Base-by-base conservation (phyloP, 2,888 invertebrate species). In the Harmothoe impar region DNA sequence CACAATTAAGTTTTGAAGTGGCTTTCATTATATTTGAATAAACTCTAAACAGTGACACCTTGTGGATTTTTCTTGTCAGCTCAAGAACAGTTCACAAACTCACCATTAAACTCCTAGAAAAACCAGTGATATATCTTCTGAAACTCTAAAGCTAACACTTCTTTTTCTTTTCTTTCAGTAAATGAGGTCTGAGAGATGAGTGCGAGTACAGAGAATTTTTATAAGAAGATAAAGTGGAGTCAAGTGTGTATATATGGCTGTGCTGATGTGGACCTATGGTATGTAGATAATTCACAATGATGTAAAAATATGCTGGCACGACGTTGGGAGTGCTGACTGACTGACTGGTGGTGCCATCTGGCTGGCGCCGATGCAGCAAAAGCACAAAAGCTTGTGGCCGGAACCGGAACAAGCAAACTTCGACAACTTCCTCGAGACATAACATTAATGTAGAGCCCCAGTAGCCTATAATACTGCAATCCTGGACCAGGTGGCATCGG, bases 271-370 rank as follows among this genome's bases (percentile, higher is more conserved):
- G 84, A 43, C 84, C 43, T 84, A 51, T 35, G 84, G 84, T 35
- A 84, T 84, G 86, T 86, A 86, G 52, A 86, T 86, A 86, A 54
- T 86, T 86, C 86, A 81, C 81, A 81, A 81, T 81, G 35, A 81
- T 81, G 81, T 81, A 81, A 81, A 72, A 43, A 81, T 81, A 81
- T 81, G 81, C 43, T 81, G 81, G 43, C 81, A 81, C 81, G 43
- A 43, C 5, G 20, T 31, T 23, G 33, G 0, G 15, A 35, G 81
- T 15, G 43, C 33, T 20, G 43, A 81, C 77, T 77, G 77, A 77
- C 81, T 81, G 33, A 33, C 35, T 20, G 15, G 43, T 81, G 43
- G 43, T 35, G 35, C 25, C 35, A 17, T 35, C 81, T 29, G 62
- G 20, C 17, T 81, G 43, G 20, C 81, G 43, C 23, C 43, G 33